Conservation (phyloP, 2,888 invertebrate species). For the Pterostichus niger region DNA sequence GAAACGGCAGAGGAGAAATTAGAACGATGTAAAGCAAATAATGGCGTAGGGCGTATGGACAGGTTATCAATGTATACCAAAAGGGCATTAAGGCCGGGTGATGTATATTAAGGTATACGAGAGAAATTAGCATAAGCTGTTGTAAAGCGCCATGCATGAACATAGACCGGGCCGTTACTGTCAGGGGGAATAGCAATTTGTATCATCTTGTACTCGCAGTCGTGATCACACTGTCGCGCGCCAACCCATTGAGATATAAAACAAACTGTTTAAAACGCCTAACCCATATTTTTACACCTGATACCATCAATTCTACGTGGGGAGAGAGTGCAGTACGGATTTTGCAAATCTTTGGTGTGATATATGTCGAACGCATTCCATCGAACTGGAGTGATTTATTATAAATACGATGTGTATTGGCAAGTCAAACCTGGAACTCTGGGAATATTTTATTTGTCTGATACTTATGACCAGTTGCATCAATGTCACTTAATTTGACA, state of each 20-base stretch:
- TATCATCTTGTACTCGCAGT: constrained; percentile 56
- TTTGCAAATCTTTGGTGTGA: constrained; percentile 12
- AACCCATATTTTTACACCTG: constrained; percentile 43
- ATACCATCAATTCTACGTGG: constrained; percentile 39
- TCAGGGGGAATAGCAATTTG: constrained; percentile 59
- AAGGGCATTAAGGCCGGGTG: constrained; percentile 53
- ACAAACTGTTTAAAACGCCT: constrained; percentile 54
- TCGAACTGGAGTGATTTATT: constrained; percentile 3
- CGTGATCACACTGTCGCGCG: constrained; percentile 49
- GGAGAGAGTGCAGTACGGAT: background rate
- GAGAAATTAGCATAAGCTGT: constrained; percentile 63
- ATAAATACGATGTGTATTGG: background rate
- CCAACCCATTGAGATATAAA: background rate
- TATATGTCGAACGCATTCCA: constrained; percentile 25
- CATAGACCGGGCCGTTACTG: constrained; percentile 49
- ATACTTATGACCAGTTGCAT: too few species aligned
- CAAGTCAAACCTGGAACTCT: background rate
- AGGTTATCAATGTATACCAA: constrained; percentile 54
- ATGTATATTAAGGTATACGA: constrained; percentile 60
- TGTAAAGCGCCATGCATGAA: constrained; percentile 54
- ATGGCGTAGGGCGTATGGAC: constrained; percentile 21
- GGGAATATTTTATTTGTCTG: too few species aligned
- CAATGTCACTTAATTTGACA: too few species aligned
- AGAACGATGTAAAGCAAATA: constrained; percentile 6
- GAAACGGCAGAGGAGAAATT: background rate